phyloP scores from a whole-genome alignment of 2,797 vertebrate genomes.

The Echeneis naucrates region DNA sequence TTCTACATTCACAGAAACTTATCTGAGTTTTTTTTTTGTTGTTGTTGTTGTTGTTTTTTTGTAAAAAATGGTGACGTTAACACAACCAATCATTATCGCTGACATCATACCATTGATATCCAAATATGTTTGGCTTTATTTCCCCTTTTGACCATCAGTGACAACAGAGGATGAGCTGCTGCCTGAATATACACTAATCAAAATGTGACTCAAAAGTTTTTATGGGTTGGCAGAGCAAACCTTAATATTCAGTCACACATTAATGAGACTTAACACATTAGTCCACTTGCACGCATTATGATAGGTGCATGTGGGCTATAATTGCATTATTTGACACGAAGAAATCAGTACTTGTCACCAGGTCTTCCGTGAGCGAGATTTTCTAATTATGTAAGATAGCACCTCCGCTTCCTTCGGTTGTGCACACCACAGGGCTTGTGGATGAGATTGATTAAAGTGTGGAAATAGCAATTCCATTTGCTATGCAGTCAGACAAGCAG shows the following conservation, averaged over 20 bases:
- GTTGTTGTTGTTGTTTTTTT: too few relatives aligned
- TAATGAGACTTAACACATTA: conserved; percentile 56
- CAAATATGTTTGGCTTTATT: conserved; percentile 3
- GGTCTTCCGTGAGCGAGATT: conserved; percentile 63
- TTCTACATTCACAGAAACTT: conserved; percentile 15
- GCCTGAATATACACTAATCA: conserved; percentile 19
- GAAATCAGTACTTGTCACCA: conserved; percentile 74
- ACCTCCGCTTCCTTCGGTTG: conserved; percentile 53
- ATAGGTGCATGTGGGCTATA: conserved; percentile 60
- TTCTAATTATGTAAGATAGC: conserved; percentile 73
- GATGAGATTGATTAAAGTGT: conserved; percentile 74
- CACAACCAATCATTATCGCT: conserved; percentile 30
- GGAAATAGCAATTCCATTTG: conserved; percentile 64
- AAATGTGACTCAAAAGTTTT: conserved; percentile 36
- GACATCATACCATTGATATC: conserved; percentile 7
- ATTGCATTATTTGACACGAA: conserved; percentile 70
- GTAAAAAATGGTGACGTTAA: conserved; percentile 25
- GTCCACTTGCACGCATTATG: conserved; percentile 49
- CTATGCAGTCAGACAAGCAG: conserved; percentile 60
- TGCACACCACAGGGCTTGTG: conserved; percentile 58
- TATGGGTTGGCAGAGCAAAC: conserved; percentile 19
- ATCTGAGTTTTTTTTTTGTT: conserved; percentile 30
- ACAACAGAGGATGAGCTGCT: conserved; percentile 19
- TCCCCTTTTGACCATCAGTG: neutral
- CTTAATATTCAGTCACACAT: conserved; percentile 28